Evolutionary conservation across 1,140 invertebrate species (phyloP), one percentile per base, ranked within the genome.

Genomic region (Geopemphigus sp.): DNA sequence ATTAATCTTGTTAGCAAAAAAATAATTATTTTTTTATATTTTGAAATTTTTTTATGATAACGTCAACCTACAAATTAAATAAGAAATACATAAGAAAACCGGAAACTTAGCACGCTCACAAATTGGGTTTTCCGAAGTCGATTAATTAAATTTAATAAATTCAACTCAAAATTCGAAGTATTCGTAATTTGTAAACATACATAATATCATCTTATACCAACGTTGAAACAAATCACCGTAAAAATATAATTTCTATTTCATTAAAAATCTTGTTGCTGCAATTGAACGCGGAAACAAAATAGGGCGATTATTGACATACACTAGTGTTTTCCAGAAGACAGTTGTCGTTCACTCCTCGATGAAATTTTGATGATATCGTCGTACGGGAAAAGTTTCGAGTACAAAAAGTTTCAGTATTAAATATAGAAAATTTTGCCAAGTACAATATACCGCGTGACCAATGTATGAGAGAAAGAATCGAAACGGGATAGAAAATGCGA

Each of bases 321-420:
- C 64, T 66, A 22, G 6, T 22, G 10, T 66, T 66, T 45, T 15
- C 1, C n/a, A 45, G 32, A 22, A 66, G 39, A 66, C n/a, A 32
- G 5, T 47, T n/a, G n/a, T 66, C 32, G 32, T 68, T 68, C n/a
- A 50, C 39, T 22, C 15, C 50, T 24, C 3, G 32, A 57, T 76
- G 8, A 76, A 76, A 76, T 24, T 59, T 45, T 22, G n/a, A 26
- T 50, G 54, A 56, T 59, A 56, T 61, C n/a, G 54, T 61, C n/a
- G 54, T 45, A 22, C 45, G 56, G 54, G 22, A 59, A 74, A 76
- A 76, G 73, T 76, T 59, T 59, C n/a, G 32, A 53, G 73, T 59
- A 59, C 15, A 22, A 50, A 76, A 76, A 76, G 57, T 76, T 76
- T 76, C 10, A 59, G 29, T 45, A 24, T 29, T 26, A 45, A 59